Evolutionary conservation across 1,140 invertebrate genomes (phyloP).

Genomic region (Acromyrmex charruanus): DNA sequence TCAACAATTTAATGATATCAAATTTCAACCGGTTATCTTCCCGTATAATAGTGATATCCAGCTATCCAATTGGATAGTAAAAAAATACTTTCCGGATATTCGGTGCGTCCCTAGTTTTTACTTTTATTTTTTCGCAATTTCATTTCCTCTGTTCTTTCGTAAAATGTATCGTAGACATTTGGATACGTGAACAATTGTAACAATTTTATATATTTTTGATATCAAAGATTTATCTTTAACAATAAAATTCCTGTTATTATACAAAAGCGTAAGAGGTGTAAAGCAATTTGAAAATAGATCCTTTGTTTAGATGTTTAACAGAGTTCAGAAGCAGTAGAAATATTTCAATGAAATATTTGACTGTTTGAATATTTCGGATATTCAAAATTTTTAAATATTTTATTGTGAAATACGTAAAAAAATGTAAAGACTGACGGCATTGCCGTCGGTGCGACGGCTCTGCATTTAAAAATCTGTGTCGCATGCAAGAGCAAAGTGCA

Average conservation of each 20-base stretch:
- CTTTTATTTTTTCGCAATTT: not conserved
- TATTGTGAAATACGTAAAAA: conserved; percentile 35
- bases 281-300: not conserved
- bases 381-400: conserved; percentile 50
- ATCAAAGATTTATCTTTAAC: not conserved
- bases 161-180: not conserved
- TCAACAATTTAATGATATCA: too few species aligned
- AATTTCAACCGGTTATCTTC: too few species aligned
- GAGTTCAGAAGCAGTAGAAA: not conserved
- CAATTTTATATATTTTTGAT: not conserved
- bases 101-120: not conserved
- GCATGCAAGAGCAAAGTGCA: conserved; percentile 28
- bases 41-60: too few species aligned
- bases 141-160: not conserved
- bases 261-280: not conserved
- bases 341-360: conserved; percentile 48
- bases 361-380: conserved; percentile 45
- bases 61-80: too few species aligned
- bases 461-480: conserved; percentile 53
- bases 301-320: conserved; percentile 31
- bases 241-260: conserved; percentile 7
- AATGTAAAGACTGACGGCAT: conserved; percentile 38
- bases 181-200: not conserved
- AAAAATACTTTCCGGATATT: too few species aligned
- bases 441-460: not conserved